Evolutionary conservation across 2,888 invertebrate species (phyloP), one percentile per base, ranked within the genome.

Genomic region (Adelphocoris suturalis): DNA sequence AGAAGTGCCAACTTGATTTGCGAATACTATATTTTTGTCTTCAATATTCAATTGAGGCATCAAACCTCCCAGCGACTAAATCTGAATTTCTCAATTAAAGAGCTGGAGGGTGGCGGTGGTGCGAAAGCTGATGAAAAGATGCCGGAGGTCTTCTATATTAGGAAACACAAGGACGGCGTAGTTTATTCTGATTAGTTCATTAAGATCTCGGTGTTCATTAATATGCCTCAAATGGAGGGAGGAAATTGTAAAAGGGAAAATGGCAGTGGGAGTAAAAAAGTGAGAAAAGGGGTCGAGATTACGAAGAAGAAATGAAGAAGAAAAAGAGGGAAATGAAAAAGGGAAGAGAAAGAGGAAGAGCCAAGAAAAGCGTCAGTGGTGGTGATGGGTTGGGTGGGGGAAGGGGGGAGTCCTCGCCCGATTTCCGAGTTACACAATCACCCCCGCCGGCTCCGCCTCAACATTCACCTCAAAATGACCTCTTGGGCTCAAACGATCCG

Each of bases 181-280:
- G 86, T 75, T 86, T 75, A 86, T 86, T 86, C 86, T 86, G 86
- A 86, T 86, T 86, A 86, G 68, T 86, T 86, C 86, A 86, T 86
- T 86, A 86, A 75, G 86, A 75, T 68, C 86, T 48, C 75, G 14
- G 37, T 75, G 75, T 47, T 75, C 86, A 75, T 86, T 75, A 86
- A 47, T 86, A 86, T 47, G 75, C 86, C 68, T 23, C 76, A 37
- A 86, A 86, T 19, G 28, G 48, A 23, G 46, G 37, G 68, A 19
- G 76, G 68, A 46, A 48, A 47, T 48, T 76, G 23, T 61, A 27
- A 57, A 28, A 61, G 37, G 57, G n/a, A 37, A 23, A 46, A 27
- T 61, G 7, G 61, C 13, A 0, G n/a, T 61, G 28, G 37, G 52
- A 61, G 11, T 0, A 19, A 52, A 82, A 82, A 52, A 48, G 16